Evolutionary conservation across 2,113 vertebrate species (phyloP).

Genomic region (mouse (Mus musculus)): GRCm39 chr4:31966501-31967000

Average conservation of each 20-base stretch:
- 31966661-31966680: conserved; percentile 31
- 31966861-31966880: conserved; percentile 31
- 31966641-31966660: neutral
- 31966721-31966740: neutral
- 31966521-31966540: conserved; percentile 17
- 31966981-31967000: conserved; percentile 5
- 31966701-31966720: neutral
- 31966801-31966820: neutral
- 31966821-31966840: neutral
- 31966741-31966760: conserved; percentile 15
- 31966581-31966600: conserved; percentile 19
- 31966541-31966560: conserved; percentile 45
- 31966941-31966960: neutral
- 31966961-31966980: conserved; percentile 1
- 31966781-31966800: conserved; percentile 4
- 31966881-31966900: conserved; percentile 22
- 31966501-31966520: neutral
- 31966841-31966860: conserved; percentile 8
- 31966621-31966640: conserved; percentile 4
- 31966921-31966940: conserved; percentile 31
- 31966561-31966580: conserved; percentile 16
- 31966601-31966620: conserved; percentile 29
- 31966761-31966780: conserved; percentile 6
- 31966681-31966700: neutral
- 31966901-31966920: conserved; percentile 11